Evolutionary conservation across 2,113 vertebrate species (phyloP).

Genomic region (Perca schrenkii): DNA sequence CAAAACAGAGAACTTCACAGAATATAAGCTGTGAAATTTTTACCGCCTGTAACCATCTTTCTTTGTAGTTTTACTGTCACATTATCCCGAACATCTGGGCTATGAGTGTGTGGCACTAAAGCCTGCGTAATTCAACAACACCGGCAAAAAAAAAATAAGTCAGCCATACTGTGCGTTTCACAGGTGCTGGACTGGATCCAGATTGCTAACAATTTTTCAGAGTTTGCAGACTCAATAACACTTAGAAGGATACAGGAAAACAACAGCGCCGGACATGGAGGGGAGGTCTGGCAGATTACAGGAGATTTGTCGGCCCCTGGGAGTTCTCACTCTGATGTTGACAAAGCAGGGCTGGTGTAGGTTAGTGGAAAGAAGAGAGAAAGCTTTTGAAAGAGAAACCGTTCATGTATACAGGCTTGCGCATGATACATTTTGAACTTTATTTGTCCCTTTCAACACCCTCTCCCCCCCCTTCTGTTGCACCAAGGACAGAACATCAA

Average conservation of each 20-base stretch:
- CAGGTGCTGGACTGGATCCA: slow-evolving; percentile 64
- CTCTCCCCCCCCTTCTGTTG: background rate
- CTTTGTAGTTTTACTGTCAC: slow-evolving; percentile 66
- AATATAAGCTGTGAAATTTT: slow-evolving; percentile 47
- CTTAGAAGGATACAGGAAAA: slow-evolving; percentile 68
- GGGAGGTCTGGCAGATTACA: slow-evolving; percentile 70
- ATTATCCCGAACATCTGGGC: slow-evolving; percentile 68
- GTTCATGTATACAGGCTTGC: slow-evolving; percentile 25
- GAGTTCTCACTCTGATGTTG: slow-evolving; percentile 72
- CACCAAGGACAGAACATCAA: slow-evolving; percentile 61
- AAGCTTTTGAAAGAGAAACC: slow-evolving; percentile 37
- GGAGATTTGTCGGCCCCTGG: slow-evolving; percentile 68
- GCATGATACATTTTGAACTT: slow-evolving; percentile 51
- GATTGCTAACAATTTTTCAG: slow-evolving; percentile 68
- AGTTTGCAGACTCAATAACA: slow-evolving; percentile 74
- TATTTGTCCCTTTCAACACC: slow-evolving; percentile 60
- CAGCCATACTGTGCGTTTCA: slow-evolving; percentile 44
- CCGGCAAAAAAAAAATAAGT: background rate
- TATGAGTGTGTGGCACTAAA: slow-evolving; percentile 47
- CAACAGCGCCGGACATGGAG: slow-evolving; percentile 52
- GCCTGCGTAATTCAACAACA: slow-evolving; percentile 37
- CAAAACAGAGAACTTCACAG: slow-evolving; percentile 49
- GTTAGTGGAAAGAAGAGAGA: slow-evolving; percentile 13
- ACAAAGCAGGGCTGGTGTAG: slow-evolving; percentile 70
- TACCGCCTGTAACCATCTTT: slow-evolving; percentile 59